A percentile compares a stretch with the other conserved stretches of the same genome.
Conservation (phyloP, 35 echinoderm and acorn worm species). For the Anneissia japonica region DNA sequence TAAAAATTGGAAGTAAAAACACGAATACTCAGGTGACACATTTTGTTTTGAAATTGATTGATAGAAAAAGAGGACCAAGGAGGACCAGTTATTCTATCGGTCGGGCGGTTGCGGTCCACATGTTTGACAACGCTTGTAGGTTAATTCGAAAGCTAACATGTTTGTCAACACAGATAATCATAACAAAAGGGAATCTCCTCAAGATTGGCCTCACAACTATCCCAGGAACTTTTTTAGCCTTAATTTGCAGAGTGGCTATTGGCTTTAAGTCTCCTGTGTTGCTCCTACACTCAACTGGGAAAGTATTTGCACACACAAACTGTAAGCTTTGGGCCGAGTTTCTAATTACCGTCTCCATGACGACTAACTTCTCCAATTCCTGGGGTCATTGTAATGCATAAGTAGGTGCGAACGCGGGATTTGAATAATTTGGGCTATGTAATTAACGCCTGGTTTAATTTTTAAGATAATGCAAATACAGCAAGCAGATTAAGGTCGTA, state of each 20-base stretch:
- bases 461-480: background rate
- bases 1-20: no score
- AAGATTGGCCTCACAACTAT: no score
- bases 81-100: no score
- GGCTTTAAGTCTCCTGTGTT: background rate
- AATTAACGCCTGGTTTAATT: constrained; percentile 1
- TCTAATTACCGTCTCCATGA: background rate
- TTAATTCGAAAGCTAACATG: background rate
- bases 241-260: background rate
- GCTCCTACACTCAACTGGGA: background rate
- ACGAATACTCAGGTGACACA: no score
- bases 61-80: no score
- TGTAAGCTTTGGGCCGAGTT: background rate
- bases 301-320: background rate
- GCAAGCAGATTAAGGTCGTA: background rate
- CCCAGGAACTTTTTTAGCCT: background rate
- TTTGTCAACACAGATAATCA: background rate
- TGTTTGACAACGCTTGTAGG: background rate
- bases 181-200: background rate
- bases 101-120: no score
- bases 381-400: background rate
- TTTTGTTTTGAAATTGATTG: no score
- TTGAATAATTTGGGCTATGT: constrained; percentile 1
- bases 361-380: background rate
- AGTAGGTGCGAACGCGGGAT: background rate